These are phyloP conservation scores for Thaleichthys pacificus DNA, from an alignment of 2,797 vertebrate species.

Conservation along the genomic window DNA sequence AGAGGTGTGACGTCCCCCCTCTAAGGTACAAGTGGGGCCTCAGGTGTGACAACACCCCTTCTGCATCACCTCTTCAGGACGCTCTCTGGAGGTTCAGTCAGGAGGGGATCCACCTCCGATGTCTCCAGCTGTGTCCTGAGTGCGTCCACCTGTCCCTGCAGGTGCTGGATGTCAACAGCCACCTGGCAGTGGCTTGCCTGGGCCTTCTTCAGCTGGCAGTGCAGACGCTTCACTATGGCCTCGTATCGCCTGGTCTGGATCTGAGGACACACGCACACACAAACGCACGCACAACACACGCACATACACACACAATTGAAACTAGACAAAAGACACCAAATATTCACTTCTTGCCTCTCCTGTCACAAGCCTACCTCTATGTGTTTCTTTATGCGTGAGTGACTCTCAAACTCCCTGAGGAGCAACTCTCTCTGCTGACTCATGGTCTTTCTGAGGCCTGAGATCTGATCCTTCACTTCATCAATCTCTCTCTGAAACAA, in stretches of 20 bases:
- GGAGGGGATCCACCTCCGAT: neutral
- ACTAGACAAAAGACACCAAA: neutral
- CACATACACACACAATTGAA: neutral
- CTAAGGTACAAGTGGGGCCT: too few species aligned
- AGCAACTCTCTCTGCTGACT: constrained; percentile 48
- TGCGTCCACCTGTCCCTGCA: constrained; percentile 77
- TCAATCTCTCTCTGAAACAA: constrained; percentile 57
- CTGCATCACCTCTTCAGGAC: neutral
- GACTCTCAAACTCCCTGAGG: constrained; percentile 51
- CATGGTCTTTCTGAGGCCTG: constrained; percentile 24
- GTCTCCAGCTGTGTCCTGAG: constrained; percentile 68
- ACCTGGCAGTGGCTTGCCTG: constrained; percentile 76
- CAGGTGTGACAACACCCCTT: neutral
- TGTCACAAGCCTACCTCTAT: constrained; percentile 55
- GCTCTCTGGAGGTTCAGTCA: too few species aligned
- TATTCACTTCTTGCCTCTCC: neutral
- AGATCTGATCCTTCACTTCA: constrained; percentile 52
- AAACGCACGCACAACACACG: neutral
- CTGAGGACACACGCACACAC: constrained; percentile 60
- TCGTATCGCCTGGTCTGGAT: constrained; percentile 86
- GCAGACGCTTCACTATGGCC: constrained; percentile 85
- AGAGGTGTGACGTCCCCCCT: too few species aligned
- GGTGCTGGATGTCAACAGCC: constrained; percentile 73
- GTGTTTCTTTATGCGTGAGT: constrained; percentile 65
- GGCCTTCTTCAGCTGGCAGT: constrained; percentile 83